These are phyloP conservation scores for Tiphia femorata DNA, from an alignment of 2,888 invertebrate genomes.

Conservation along the genomic window DNA sequence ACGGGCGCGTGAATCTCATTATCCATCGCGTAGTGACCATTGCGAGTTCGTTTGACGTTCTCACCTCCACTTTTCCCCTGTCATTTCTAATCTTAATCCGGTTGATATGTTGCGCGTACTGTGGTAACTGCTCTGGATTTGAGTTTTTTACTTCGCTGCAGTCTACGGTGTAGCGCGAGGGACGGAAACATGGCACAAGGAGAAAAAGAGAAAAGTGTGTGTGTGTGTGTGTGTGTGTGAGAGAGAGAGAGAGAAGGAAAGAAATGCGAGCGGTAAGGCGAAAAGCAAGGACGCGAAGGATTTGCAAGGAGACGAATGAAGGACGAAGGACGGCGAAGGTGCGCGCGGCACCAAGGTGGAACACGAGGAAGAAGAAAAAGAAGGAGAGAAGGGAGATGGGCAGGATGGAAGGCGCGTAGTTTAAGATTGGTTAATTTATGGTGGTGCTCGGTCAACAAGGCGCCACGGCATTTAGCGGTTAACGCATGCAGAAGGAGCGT, in stretches of 20 bases:
- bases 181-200: no score
- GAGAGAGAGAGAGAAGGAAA: background rate
- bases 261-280: background rate
- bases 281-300: no score
- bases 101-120: no score
- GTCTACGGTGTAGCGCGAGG: no score
- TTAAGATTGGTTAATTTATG: constrained; percentile 63
- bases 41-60: no score
- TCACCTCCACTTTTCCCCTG: no score
- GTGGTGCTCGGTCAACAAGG: constrained; percentile 61
- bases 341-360: background rate
- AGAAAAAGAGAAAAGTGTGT: no score
- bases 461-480: constrained; percentile 64
- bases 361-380: constrained; percentile 2
- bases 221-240: background rate
- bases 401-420: constrained; percentile 13
- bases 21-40: background rate
- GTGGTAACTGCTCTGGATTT: no score
- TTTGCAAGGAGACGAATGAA: background rate
- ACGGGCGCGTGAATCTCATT: background rate
- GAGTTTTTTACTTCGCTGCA: no score
- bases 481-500: constrained; percentile 43
- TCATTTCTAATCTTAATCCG: no score
- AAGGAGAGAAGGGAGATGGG: constrained; percentile 4
- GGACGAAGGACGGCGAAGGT: background rate